phyloP scores from a whole-genome alignment of 35 echinoderm and acorn worm genomes.

The Holothuria glaberrima region DNA sequence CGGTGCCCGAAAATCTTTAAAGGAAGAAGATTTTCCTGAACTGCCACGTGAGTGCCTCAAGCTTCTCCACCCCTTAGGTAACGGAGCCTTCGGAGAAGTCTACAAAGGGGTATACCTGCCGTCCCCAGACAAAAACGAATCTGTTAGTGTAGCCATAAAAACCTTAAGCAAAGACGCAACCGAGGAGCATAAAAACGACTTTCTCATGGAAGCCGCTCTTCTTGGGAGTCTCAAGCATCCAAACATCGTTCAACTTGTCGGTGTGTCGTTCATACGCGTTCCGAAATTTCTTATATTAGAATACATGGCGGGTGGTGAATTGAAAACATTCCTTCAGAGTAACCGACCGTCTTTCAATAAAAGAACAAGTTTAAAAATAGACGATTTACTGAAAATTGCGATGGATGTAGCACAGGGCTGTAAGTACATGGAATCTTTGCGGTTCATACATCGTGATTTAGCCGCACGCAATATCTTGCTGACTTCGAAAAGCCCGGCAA shows the following conservation, averaged over 20 bases:
- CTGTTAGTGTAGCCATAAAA: slow-evolving; percentile 80
- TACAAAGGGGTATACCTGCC: slow-evolving; percentile 75
- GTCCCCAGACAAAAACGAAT: slow-evolving; percentile 52
- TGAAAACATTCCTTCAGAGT: slow-evolving; percentile 83
- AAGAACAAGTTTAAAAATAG: slow-evolving; percentile 56
- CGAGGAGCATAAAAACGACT: slow-evolving; percentile 80
- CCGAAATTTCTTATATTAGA: slow-evolving; percentile 88
- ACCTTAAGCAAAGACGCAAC: slow-evolving; percentile 65
- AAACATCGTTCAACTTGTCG: slow-evolving; percentile 82
- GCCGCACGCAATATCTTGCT: slow-evolving; percentile 90
- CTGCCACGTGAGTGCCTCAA: slow-evolving; percentile 16
- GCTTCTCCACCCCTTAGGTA: slow-evolving; percentile 63
- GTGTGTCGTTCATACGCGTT: slow-evolving; percentile 81
- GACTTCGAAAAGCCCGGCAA: slow-evolving; percentile 52
- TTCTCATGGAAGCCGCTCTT: slow-evolving; percentile 86
- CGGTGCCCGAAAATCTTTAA: background rate
- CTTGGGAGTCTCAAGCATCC: slow-evolving; percentile 84
- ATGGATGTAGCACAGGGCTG: slow-evolving; percentile 76
- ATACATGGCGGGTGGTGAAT: slow-evolving; percentile 86
- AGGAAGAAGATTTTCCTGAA: slow-evolving; percentile 37
- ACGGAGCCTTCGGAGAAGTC: slow-evolving; percentile 91
- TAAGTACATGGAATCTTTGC: slow-evolving; percentile 77
- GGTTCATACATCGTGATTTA: slow-evolving; percentile 90
- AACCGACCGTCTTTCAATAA: slow-evolving; percentile 58
- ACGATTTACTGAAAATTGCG: slow-evolving; percentile 72